Percentiles rank a stretch among this genome's conserved stretches.
These are phyloP conservation scores for Oscheius sp. DNA, from an alignment of 1,140 invertebrate species.

Conservation along the genomic window DNA sequence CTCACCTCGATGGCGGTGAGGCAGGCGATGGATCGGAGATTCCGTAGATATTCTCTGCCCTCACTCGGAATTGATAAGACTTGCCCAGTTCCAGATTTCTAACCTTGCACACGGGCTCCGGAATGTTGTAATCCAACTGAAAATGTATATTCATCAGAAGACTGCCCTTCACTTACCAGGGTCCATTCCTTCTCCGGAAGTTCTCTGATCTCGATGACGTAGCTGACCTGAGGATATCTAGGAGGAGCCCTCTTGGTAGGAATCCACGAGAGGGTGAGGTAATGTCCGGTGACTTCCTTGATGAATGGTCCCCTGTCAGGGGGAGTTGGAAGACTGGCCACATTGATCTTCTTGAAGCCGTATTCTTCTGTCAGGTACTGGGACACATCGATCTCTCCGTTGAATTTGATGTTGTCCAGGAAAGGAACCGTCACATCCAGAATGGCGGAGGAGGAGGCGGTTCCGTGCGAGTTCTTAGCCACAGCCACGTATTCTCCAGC, in stretches of 20 bases:
- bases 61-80: conserved; percentile 72
- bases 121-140: conserved; percentile 60
- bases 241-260: conserved; percentile 58
- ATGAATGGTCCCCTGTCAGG: conserved; percentile 60
- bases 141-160: conserved; percentile 5
- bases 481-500: conserved; percentile 58
- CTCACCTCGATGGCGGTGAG: conserved; percentile 54
- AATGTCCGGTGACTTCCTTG: conserved; percentile 60
- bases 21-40: conserved; percentile 81
- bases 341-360: conserved; percentile 59
- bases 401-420: conserved; percentile 59
- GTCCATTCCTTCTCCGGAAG: conserved; percentile 60
- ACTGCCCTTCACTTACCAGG: conserved; percentile 34
- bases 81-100: conserved; percentile 60
- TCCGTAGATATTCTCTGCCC: conserved; percentile 94
- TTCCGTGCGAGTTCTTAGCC: conserved; percentile 52
- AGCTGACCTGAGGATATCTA: conserved; percentile 60
- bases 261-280: conserved; percentile 61
- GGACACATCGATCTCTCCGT: conserved; percentile 55
- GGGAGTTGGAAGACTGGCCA: conserved; percentile 54
- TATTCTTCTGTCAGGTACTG: conserved; percentile 60
- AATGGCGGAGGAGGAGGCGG: conserved; percentile 53
- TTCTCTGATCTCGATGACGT: conserved; percentile 61
- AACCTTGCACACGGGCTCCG: conserved; percentile 61
- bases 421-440: conserved; percentile 54